Base-by-base conservation (phyloP, 1,140 invertebrate genomes). In the Trichomalopsis sarcophagae region DNA sequence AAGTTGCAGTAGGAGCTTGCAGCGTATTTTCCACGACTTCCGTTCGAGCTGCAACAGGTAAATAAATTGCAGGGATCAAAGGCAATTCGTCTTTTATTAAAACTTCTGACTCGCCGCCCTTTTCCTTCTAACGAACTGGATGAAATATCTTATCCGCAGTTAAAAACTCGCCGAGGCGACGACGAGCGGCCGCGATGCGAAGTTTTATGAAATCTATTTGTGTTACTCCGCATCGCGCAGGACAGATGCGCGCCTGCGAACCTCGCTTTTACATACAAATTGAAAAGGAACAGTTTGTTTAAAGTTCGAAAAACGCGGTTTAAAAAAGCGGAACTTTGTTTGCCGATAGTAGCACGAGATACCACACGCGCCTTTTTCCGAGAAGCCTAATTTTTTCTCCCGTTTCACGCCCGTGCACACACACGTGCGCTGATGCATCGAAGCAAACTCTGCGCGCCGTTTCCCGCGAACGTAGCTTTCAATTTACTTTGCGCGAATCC, bases 71-170 rank as follows among this genome's bases (percentile, higher is more conserved):
- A 13, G 14, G 44, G 68, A 81, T 81, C 80, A 73, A 50, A 47
- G 68, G 66, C 68, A 50, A 81, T 66, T 47, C 33, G 44, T 73
- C 68, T 73, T 73, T 81, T 81, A 81, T 81, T 81, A 81, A 81
- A 81, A 47, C 40, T 81, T 81, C 71, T 17, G 14, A 47, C 36
- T 62, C 36, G 21, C 3, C 73, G 10, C 5, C 40, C 36, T n/a
- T 44, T 21, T 44, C 33, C 14, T 30, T 36, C 30, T 33, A 36
- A 14, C 40, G n/a, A 47, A 27, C 44, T 27, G 75, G 44, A 11
- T 23, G 44, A 71, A 71, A 71, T 30, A 71, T 75, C 36, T 75
- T 44, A 36, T 10, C 69, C 1, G 69, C 27, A 73, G 7, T 14
- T 73, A 9, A 30, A 71, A 74, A 40, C 71, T 74, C 17, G 9